Evolutionary conservation across 1,140 invertebrate genomes (phyloP).

Genomic region (Drosophila grimshawi): DNA sequence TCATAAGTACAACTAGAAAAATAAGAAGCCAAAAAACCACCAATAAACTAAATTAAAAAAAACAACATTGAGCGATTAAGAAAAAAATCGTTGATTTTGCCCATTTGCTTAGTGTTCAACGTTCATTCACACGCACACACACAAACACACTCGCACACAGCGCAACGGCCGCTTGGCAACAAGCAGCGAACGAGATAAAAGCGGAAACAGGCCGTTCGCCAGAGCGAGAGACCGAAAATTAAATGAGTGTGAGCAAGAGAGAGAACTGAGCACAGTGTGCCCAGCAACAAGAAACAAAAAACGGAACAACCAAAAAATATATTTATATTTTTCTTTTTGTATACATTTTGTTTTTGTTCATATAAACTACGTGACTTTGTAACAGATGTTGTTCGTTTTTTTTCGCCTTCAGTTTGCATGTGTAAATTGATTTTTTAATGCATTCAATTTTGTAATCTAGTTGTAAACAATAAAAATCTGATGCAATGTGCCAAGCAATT

Average conservation of each 20-base stretch:
- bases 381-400: constrained; percentile 40
- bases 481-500: constrained; percentile 31
- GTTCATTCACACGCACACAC: constrained; percentile 27
- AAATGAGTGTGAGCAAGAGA: not conserved
- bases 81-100: constrained; percentile 20
- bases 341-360: constrained; percentile 27
- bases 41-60: not conserved
- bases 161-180: constrained; percentile 71
- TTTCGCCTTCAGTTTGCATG: constrained; percentile 58
- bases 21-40: constrained; percentile 19
- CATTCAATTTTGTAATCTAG: constrained; percentile 27
- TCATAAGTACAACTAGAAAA: constrained; percentile 53
- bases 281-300: constrained; percentile 43
- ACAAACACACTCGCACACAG: not conserved
- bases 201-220: constrained; percentile 45
- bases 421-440: constrained; percentile 72
- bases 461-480: constrained; percentile 27
- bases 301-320: constrained; percentile 22
- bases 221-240: not conserved
- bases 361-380: constrained; percentile 56
- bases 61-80: constrained; percentile 36
- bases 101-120: constrained; percentile 19
- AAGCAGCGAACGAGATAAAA: constrained; percentile 66
- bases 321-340: constrained; percentile 51
- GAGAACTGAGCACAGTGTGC: not conserved